phyloP scores from a whole-genome alignment of 1,140 invertebrate species.

The Leptonema lineaticorne region DNA sequence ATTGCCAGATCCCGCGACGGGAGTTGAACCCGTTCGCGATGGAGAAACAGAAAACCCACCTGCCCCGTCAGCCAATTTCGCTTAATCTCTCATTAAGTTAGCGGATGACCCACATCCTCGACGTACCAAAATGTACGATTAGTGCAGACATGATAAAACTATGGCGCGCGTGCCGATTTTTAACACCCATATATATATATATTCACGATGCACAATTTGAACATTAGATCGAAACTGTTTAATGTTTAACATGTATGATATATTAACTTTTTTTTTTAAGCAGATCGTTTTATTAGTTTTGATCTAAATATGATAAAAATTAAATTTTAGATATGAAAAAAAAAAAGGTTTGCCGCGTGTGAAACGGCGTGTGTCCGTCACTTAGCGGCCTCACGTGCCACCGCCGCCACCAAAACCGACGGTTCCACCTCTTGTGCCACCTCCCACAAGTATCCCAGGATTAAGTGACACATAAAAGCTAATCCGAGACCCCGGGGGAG shows the following conservation, averaged over 20 bases:
- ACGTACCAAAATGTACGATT: neutral
- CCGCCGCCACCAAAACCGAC: neutral
- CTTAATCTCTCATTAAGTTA: slow-evolving; percentile 40
- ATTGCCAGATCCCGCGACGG: neutral
- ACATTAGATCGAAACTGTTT: too few relatives aligned
- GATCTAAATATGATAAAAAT: too few relatives aligned
- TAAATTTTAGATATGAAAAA: too few relatives aligned
- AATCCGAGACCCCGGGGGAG: slow-evolving; percentile 22
- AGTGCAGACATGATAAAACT: too few relatives aligned
- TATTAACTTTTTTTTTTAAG: too few relatives aligned
- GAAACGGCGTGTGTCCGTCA: slow-evolving; percentile 22
- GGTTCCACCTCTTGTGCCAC: neutral
- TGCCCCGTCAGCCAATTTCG: slow-evolving; percentile 29
- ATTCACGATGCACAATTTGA: too few relatives aligned
- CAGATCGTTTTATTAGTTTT: too few relatives aligned
- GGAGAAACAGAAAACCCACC: slow-evolving; percentile 10
- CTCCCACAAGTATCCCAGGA: slow-evolving; percentile 27
- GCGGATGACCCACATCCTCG: slow-evolving; percentile 32
- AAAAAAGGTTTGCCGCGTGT: too few relatives aligned
- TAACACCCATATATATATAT: too few relatives aligned
- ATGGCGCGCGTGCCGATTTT: too few relatives aligned
- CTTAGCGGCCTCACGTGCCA: slow-evolving; percentile 27
- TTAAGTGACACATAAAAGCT: slow-evolving; percentile 42
- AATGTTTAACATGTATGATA: too few relatives aligned
- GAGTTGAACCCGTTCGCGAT: neutral